Percentiles rank a stretch among this genome's conserved stretches.
These are phyloP conservation scores for Watsonalla cultraria DNA, from an alignment of 2,888 invertebrate species.

Conservation along the genomic window DNA sequence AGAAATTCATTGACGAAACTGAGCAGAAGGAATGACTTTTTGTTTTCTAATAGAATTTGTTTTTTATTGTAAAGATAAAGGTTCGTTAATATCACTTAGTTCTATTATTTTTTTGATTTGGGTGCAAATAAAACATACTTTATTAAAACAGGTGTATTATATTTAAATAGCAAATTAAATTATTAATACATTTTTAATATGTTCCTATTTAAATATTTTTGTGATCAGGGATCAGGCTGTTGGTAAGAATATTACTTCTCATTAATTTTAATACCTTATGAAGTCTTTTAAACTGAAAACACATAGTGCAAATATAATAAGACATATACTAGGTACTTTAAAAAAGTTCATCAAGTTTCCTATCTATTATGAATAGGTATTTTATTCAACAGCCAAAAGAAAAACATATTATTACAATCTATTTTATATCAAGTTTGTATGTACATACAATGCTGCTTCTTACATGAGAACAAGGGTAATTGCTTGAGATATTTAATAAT, in stretches of 20 bases:
- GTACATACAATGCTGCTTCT: background rate
- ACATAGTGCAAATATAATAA: conserved; percentile 2
- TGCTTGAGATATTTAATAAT: background rate
- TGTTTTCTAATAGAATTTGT: no score
- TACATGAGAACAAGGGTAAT: background rate
- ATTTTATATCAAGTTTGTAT: conserved; percentile 9
- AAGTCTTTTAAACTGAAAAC: background rate
- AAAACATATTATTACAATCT: conserved; percentile 20
- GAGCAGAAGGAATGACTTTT: conserved; percentile 31
- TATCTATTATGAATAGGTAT: conserved; percentile 38
- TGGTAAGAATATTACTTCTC: background rate
- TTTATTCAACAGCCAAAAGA: background rate
- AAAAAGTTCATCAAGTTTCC: conserved; percentile 14
- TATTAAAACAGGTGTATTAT: background rate
- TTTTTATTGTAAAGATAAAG: no score
- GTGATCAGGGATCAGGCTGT: background rate
- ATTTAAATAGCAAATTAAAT: background rate
- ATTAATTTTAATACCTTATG: background rate
- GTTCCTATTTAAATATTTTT: background rate
- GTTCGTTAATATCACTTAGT: no score
- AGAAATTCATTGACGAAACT: conserved; percentile 63
- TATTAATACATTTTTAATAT: background rate
- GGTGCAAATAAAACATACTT: background rate
- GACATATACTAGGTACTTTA: background rate
- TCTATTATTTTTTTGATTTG: background rate